A percentile compares a stretch with the other conserved stretches of the same genome.
Conservation (phyloP, 2,888 invertebrate genomes). For the Tribolium freemani region DNA sequence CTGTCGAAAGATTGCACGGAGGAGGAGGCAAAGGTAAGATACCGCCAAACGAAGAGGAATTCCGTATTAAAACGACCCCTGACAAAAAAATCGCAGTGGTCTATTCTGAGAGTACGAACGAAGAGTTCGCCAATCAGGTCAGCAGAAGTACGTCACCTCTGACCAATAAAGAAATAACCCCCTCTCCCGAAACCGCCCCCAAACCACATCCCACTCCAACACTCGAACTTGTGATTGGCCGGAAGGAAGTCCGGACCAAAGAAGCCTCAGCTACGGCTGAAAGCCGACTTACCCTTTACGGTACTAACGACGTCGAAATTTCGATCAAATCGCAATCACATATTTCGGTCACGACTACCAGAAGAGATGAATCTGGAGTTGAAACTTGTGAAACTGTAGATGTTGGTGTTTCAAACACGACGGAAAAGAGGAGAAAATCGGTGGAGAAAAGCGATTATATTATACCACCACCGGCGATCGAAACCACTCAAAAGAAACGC, state of each 20-base stretch:
- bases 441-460: slow-evolving; percentile 61
- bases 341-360: slow-evolving; percentile 68
- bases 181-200: slow-evolving; percentile 56
- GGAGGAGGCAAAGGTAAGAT: slow-evolving; percentile 64
- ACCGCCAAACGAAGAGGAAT: slow-evolving; percentile 54
- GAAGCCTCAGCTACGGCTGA: slow-evolving; percentile 71
- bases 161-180: slow-evolving; percentile 61
- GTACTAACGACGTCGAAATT: slow-evolving; percentile 71
- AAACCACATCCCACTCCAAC: slow-evolving; percentile 58
- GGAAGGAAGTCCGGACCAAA: slow-evolving; percentile 70
- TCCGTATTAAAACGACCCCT: slow-evolving; percentile 55
- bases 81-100: slow-evolving; percentile 54
- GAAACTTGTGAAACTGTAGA: slow-evolving; percentile 69
- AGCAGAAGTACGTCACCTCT: slow-evolving; percentile 67
- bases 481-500: slow-evolving; percentile 63
- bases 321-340: slow-evolving; percentile 71
- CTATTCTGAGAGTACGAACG: slow-evolving; percentile 46
- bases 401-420: slow-evolving; percentile 67
- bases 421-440: slow-evolving; percentile 63
- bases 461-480: slow-evolving; percentile 61
- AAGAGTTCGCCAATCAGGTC: slow-evolving; percentile 48
- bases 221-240: slow-evolving; percentile 70
- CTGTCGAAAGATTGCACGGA: slow-evolving; percentile 66
- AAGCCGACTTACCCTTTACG: slow-evolving; percentile 70
- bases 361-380: slow-evolving; percentile 66